A percentile compares a stretch with the other conserved stretches of the same genome.
Evolutionary conservation across 64 coral and sea anemone species (phyloP).

Genomic region (Exaiptasia diaphana): DNA sequence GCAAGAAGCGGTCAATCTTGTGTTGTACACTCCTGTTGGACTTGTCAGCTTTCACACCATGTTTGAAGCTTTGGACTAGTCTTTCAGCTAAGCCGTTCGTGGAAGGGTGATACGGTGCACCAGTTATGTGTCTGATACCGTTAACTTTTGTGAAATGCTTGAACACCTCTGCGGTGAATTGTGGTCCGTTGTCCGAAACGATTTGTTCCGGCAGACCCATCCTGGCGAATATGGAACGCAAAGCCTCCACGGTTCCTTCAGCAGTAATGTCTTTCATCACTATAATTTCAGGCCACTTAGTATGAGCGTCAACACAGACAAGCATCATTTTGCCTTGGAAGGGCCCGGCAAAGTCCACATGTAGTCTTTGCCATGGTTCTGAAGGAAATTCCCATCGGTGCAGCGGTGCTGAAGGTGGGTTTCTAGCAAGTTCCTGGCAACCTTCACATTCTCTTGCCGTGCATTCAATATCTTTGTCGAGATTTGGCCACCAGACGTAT

Average conservation of each 20-base stretch:
- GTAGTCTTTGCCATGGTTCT: conserved; percentile 31
- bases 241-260: conserved; percentile 8
- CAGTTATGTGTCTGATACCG: conserved; percentile 35
- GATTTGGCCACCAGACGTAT: conserved; percentile 32
- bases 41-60: conserved; percentile 4
- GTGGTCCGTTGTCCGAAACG: conserved; percentile 35
- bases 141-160: conserved; percentile 29
- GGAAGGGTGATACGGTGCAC: conserved; percentile 50
- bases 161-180: conserved; percentile 17
- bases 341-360: conserved; percentile 39
- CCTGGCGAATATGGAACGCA: conserved; percentile 39
- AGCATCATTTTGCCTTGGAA: neutral
- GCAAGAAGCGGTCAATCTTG: conserved; percentile 1
- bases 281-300: neutral
- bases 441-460: neutral
- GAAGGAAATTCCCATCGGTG: conserved; percentile 45
- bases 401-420: neutral
- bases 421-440: conserved; percentile 23
- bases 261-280: conserved; percentile 2
- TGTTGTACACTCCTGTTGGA: conserved; percentile 12
- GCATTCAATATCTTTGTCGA: conserved; percentile 45
- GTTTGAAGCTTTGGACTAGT: conserved; percentile 44
- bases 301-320: conserved; percentile 5
- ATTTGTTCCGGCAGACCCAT: conserved; percentile 10
- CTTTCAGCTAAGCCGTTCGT: conserved; percentile 50